Percentiles rank a stretch among this genome's conserved stretches.
These are phyloP conservation scores for Xenotilapia caudafasciata DNA, from an alignment of 2,113 vertebrate species.

Conservation along the genomic window DNA sequence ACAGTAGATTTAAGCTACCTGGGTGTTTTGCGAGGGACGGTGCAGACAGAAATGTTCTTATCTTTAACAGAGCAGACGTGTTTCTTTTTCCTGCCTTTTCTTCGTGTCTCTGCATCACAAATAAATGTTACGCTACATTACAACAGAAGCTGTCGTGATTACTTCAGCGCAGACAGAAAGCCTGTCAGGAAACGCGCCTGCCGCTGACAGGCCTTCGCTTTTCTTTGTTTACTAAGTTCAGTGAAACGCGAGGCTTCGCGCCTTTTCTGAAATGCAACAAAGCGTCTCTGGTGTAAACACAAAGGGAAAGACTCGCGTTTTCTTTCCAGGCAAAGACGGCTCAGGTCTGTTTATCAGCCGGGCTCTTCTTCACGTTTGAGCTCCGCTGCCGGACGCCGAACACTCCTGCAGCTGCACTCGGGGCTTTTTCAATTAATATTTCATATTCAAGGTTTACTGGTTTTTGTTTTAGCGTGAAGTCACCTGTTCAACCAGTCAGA, in stretches of 20 bases:
- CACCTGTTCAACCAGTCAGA: background rate
- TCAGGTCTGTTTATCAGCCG: background rate
- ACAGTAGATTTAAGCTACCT: background rate
- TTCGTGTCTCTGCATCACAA: background rate
- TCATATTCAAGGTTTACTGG: background rate
- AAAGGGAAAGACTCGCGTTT: background rate
- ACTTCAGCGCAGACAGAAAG: background rate
- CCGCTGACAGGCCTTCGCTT: background rate
- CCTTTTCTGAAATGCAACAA: background rate
- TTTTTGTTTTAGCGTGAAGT: background rate
- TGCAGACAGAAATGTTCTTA: background rate
- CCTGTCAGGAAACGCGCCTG: background rate
- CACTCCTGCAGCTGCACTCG: background rate
- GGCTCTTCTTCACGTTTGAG: background rate
- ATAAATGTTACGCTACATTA: background rate
- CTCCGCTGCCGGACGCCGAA: background rate
- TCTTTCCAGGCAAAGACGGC: background rate
- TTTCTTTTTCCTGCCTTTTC: background rate
- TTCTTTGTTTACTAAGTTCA: background rate
- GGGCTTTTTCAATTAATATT: constrained; percentile 1
- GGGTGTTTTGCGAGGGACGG: background rate
- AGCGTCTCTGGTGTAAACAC: background rate
- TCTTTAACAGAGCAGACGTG: background rate
- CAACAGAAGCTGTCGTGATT: background rate
- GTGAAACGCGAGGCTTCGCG: background rate